These are phyloP conservation scores for Trypoxylon attenuatum DNA, from an alignment of 2,888 invertebrate species.

Conservation along the genomic window DNA sequence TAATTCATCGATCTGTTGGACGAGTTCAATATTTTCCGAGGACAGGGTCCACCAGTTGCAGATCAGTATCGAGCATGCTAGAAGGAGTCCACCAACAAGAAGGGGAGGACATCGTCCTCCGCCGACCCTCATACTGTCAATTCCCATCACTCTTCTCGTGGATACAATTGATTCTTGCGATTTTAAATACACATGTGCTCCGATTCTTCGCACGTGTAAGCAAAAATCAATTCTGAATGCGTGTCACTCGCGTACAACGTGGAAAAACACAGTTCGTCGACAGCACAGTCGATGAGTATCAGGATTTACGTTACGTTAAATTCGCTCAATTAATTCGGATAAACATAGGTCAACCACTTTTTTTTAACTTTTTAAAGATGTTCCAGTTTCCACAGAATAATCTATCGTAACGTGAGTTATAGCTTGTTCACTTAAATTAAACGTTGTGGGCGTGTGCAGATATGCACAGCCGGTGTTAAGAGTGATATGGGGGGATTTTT, in stretches of 20 bases:
- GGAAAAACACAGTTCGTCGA: constrained; percentile 1
- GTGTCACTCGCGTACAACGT: constrained; percentile 14
- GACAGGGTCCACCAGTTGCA: constrained; percentile 72
- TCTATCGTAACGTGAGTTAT: too few relatives aligned
- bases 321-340: constrained; percentile 1
- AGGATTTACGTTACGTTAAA: constrained; percentile 21
- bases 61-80: constrained; percentile 68
- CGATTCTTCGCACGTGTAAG: constrained; percentile 6
- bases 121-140: constrained; percentile 72
- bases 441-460: constrained; percentile 31
- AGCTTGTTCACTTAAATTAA: background rate
- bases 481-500: constrained; percentile 12
- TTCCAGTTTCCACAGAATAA: too few relatives aligned
- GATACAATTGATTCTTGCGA: constrained; percentile 17
- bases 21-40: constrained; percentile 69
- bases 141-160: constrained; percentile 63
- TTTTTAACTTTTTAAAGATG: background rate
- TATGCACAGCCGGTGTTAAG: constrained; percentile 29
- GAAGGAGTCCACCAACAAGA: constrained; percentile 67
- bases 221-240: constrained; percentile 20
- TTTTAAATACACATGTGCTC: constrained; percentile 21
- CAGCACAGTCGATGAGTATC: background rate
- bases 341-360: background rate
- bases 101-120: constrained; percentile 72
- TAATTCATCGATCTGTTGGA: constrained; percentile 70